Base-by-base conservation (phyloP, 2,797 vertebrate genomes). In the Brotula barbata region DNA sequence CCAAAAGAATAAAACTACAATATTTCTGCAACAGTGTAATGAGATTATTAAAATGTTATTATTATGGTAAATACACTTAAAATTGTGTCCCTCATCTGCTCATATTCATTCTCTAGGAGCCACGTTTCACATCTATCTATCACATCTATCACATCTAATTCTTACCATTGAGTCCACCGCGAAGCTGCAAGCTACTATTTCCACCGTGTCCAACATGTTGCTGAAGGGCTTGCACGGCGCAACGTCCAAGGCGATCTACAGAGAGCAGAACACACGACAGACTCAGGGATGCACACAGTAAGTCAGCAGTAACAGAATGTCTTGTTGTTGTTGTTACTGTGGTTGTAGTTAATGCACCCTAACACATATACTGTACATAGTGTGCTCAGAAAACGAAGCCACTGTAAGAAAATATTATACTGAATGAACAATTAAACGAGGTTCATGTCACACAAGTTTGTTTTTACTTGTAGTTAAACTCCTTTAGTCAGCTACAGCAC, bases 151-250 rank as follows among this genome's bases (percentile, higher is more conserved):
- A 34, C n/a, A n/a, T n/a, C n/a, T n/a, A n/a, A n/a, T n/a, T n/a
- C n/a, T 95, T 91, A 99, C 97, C 96, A 97, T 87, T 21, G 96
- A 98, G 84, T 96, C 89, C 5, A 92, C 74, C 55, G 96, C 12
- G 78, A 94, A 96, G 80, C 93, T 90, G 78, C 96, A 99, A 52
- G 94, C 85, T 68, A 97, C 82, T 64, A 97, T 93, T 54, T 94
- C 91, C 2, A 77, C 90, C 0, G 96, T 95, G 82, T 99, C 96
- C 77, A 98, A 54, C 14, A 92, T 90, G 34, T 96, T 98, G 86
- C 95, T 95, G 79, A 97, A 73, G 6, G 96, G 96, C 57, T 95
- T 98, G 87, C 97, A 99, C 10, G 92, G 79, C 2, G 94, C 95
- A 3, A 98, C 92, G 33, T 95, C 91, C 88, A 92, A 68, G 2